These are phyloP conservation scores for Eptesicus fuscus DNA, from an alignment of 2,113 vertebrate genomes.

Conservation along the genomic window DNA sequence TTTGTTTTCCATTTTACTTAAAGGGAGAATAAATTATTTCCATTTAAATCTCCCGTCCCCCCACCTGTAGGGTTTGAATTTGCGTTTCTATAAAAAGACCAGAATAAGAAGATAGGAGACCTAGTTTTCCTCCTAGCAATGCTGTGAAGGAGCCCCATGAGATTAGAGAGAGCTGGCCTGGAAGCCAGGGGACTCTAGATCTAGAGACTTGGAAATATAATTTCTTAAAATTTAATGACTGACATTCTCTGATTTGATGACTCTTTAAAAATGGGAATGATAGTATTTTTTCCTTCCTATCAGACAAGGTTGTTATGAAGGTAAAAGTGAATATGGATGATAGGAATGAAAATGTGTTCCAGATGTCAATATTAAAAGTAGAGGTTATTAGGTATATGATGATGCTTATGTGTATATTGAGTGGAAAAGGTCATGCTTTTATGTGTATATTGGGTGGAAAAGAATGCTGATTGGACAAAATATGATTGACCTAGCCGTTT, in stretches of 20 bases:
- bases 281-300: background rate
- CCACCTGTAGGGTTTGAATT: background rate
- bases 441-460: background rate
- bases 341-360: background rate
- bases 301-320: background rate
- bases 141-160: background rate
- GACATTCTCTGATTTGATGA: slow-evolving; percentile 19
- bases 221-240: slow-evolving; percentile 7
- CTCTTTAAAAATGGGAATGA: slow-evolving; percentile 44
- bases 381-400: background rate
- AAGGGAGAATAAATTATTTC: background rate
- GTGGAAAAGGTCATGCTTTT: background rate
- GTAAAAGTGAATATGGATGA: background rate
- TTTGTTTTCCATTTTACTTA: background rate
- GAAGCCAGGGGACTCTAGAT: background rate
- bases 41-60: background rate
- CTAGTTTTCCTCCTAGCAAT: background rate
- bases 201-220: background rate
- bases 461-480: background rate
- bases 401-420: background rate
- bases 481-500: background rate
- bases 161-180: background rate
- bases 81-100: background rate
- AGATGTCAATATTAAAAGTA: background rate
- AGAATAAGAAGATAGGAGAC: background rate